Percentiles rank a stretch among this genome's conserved stretches.
Conservation (phyloP, 1,140 invertebrate genomes). For the Apis florea region DNA sequence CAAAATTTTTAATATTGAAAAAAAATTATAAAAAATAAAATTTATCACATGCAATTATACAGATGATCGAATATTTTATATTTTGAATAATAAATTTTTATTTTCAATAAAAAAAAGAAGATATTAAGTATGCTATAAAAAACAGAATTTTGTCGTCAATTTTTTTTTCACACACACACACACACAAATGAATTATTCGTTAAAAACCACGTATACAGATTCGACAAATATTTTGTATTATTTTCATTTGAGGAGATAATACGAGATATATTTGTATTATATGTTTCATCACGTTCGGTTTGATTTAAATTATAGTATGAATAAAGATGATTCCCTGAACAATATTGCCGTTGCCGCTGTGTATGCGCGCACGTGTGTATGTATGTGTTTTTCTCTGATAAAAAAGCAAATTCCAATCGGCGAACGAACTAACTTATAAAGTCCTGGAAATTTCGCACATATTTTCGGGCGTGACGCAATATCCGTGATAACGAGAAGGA, state of each 20-base stretch:
- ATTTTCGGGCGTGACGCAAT: slow-evolving; percentile 27
- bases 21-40: background rate
- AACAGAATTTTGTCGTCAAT: background rate
- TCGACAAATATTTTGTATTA: background rate
- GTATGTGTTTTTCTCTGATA: background rate
- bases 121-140: background rate
- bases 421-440: slow-evolving; percentile 4
- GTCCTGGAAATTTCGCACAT: slow-evolving; percentile 7
- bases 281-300: background rate
- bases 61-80: background rate
- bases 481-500: background rate
- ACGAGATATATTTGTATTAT: too few relatives aligned
- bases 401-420: slow-evolving; percentile 20
- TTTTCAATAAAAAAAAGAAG: background rate
- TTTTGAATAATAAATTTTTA: background rate
- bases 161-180: background rate
- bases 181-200: background rate
- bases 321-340: slow-evolving; percentile 2
- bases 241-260: background rate
- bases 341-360: background rate
- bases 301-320: background rate
- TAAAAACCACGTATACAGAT: background rate
- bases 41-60: background rate
- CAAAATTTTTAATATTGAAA: background rate
- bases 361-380: too few relatives aligned